Conservation (phyloP, 2,113 vertebrate species). For the Proteles cristata region DNA sequence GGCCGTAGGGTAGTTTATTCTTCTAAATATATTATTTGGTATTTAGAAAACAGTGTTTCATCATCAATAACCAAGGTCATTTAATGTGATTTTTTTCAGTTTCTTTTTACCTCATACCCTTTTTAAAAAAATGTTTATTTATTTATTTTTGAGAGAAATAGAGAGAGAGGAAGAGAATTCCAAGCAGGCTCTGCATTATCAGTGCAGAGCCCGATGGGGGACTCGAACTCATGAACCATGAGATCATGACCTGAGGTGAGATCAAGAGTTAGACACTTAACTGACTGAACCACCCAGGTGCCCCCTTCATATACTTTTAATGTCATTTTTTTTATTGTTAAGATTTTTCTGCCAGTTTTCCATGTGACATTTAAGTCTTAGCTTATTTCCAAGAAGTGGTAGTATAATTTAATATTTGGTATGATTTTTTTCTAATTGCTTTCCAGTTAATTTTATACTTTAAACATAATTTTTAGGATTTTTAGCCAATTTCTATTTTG, state of each 20-base stretch:
- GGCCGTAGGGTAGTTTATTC: background rate
- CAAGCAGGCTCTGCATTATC: too few relatives aligned
- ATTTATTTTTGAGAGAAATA: too few relatives aligned
- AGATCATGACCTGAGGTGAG: too few relatives aligned
- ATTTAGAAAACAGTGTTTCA: slow-evolving; percentile 4
- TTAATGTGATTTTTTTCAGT: slow-evolving; percentile 4
- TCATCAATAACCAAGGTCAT: background rate
- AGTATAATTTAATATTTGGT: slow-evolving; percentile 15
- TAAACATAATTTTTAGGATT: background rate
- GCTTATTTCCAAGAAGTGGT: slow-evolving; percentile 21
- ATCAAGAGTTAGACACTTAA: too few relatives aligned
- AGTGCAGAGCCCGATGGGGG: too few relatives aligned
- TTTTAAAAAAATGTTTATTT: background rate
- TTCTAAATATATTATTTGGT: background rate
- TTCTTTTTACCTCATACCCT: slow-evolving; percentile 19
- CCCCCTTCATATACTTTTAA: background rate
- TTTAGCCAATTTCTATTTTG: slow-evolving; percentile 19
- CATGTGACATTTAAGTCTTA: background rate
- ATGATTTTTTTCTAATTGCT: background rate
- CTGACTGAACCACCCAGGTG: too few relatives aligned
- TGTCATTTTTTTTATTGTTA: background rate
- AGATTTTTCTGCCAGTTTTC: background rate
- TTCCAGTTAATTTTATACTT: slow-evolving; percentile 12
- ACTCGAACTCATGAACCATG: too few relatives aligned
- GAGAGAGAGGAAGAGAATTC: too few relatives aligned